These are phyloP conservation scores for Eledona agricola DNA, from an alignment of 2,888 invertebrate genomes.

Conservation along the genomic window DNA sequence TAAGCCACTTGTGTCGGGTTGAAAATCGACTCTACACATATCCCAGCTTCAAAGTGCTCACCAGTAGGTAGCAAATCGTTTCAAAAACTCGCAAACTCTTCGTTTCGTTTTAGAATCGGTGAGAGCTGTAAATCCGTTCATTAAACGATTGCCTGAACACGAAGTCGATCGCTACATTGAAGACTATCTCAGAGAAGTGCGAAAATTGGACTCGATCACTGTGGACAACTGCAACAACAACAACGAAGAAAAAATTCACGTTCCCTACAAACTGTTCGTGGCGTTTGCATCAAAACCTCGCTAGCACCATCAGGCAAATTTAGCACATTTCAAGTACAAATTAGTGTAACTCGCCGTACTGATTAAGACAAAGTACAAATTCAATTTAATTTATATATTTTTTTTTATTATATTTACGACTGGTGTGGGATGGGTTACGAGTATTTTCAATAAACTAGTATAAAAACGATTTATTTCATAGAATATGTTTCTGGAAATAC, in stretches of 20 bases:
- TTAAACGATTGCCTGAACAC: slow-evolving; percentile 68
- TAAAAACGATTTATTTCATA: slow-evolving; percentile 29
- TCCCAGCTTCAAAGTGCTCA: slow-evolving; percentile 66
- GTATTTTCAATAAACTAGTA: slow-evolving; percentile 1
- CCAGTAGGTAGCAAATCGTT: slow-evolving; percentile 64
- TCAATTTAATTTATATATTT: background rate
- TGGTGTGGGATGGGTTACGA: background rate
- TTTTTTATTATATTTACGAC: background rate
- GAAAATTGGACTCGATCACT: slow-evolving; percentile 38
- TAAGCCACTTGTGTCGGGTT: slow-evolving; percentile 67
- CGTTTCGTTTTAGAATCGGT: slow-evolving; percentile 70
- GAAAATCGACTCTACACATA: slow-evolving; percentile 69
- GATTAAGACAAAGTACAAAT: too few species aligned
- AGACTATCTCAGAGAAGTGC: slow-evolving; percentile 66
- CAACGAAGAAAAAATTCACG: slow-evolving; percentile 60
- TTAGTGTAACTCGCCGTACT: background rate
- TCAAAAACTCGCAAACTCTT: slow-evolving; percentile 33
- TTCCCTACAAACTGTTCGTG: slow-evolving; percentile 63
- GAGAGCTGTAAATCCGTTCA: slow-evolving; percentile 76
- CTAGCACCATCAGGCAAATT: background rate
- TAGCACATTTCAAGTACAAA: background rate
- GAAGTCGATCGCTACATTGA: slow-evolving; percentile 70
- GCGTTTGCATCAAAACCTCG: slow-evolving; percentile 13
- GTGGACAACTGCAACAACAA: slow-evolving; percentile 42
- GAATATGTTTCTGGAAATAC: slow-evolving; percentile 47